Conservation (phyloP, 2,797 vertebrate genomes). For the Cossypha dichroa region DNA sequence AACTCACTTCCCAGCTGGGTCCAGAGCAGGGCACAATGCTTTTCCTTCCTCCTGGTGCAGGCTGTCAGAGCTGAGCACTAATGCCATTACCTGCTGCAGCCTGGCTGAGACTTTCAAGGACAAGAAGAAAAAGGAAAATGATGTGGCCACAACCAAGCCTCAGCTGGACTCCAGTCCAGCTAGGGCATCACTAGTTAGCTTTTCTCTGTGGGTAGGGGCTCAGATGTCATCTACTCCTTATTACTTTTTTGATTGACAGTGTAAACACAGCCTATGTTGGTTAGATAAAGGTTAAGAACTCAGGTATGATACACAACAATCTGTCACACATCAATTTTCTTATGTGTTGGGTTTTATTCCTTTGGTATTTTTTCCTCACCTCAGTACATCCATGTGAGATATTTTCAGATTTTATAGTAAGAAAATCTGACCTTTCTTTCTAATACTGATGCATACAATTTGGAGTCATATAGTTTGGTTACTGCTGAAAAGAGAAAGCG, state of each 20-base stretch:
- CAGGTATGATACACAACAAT: not conserved
- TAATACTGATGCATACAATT: not conserved
- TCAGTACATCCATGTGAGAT: not conserved
- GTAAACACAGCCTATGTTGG: not conserved
- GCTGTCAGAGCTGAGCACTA: not conserved
- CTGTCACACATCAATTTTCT: not conserved
- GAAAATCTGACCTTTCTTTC: not conserved
- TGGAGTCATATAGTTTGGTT: not conserved
- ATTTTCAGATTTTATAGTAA: not conserved
- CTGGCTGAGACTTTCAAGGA: not conserved
- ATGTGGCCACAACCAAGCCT: not conserved
- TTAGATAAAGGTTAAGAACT: not conserved
- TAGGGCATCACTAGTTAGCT: accelerated
- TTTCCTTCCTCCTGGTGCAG: not conserved
- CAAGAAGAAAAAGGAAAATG: not conserved
- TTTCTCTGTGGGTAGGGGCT: accelerated
- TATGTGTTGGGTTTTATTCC: not conserved
- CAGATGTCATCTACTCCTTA: not conserved
- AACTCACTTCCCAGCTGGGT: not conserved
- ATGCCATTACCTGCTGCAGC: not conserved
- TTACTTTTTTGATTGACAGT: not conserved
- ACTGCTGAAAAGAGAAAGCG: not conserved
- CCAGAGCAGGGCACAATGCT: accelerated
- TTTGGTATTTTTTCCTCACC: not conserved
- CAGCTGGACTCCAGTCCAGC: not conserved